phyloP scores from a whole-genome alignment of 1,140 invertebrate genomes.

The Drosophila subpulchrella region DNA sequence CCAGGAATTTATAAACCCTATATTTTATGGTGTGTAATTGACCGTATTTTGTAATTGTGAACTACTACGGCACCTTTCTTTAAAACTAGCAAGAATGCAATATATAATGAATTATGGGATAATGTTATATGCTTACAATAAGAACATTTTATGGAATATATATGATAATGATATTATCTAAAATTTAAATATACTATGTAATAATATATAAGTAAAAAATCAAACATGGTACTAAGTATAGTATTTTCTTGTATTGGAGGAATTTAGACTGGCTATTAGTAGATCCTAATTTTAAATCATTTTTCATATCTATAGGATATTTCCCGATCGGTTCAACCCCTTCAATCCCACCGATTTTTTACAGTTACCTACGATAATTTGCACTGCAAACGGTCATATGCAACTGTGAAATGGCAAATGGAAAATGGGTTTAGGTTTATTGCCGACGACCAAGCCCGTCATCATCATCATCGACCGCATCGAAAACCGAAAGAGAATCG shows the following conservation, averaged over 20 bases:
- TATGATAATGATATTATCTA: too few species aligned
- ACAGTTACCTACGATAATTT: slow-evolving; percentile 38
- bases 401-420: slow-evolving; percentile 52
- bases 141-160: too few species aligned
- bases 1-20: background rate
- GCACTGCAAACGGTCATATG: slow-evolving; percentile 34
- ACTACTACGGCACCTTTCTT: background rate
- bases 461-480: slow-evolving; percentile 18
- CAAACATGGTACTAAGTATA: too few species aligned
- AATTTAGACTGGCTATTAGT: too few species aligned
- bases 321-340: background rate
- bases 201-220: too few species aligned
- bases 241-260: too few species aligned
- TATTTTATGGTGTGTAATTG: background rate
- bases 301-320: background rate
- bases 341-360: slow-evolving; percentile 17
- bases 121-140: too few species aligned
- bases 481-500: slow-evolving; percentile 1
- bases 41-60: background rate
- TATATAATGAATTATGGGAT: too few species aligned
- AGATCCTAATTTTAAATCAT: too few species aligned
- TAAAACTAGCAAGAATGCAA: too few species aligned
- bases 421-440: slow-evolving; percentile 57
- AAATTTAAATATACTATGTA: too few species aligned
- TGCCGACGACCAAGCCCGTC: slow-evolving; percentile 24